A percentile compares a stretch with the other conserved stretches of the same genome.
These are phyloP conservation scores for Myotis yumanensis DNA, from an alignment of 2,113 vertebrate genomes.

Conservation along the genomic window DNA sequence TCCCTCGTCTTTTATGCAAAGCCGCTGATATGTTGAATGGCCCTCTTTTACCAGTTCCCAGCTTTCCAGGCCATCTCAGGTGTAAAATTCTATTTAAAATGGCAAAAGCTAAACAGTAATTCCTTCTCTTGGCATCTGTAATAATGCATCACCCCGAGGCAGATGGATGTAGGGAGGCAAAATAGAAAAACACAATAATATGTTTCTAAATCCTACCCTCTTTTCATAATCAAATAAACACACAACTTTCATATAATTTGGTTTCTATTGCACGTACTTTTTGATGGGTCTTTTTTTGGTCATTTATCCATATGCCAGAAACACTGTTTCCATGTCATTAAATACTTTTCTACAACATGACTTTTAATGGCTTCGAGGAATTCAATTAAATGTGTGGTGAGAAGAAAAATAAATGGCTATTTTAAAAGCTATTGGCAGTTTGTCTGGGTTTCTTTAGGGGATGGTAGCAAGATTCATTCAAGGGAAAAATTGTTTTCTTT, in stretches of 20 bases:
- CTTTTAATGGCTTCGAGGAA: constrained; percentile 61
- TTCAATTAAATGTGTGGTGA: constrained; percentile 60
- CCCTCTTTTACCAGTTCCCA: background rate
- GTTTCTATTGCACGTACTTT: constrained; percentile 34
- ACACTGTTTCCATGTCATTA: constrained; percentile 63
- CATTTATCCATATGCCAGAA: constrained; percentile 61
- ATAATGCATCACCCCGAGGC: constrained; percentile 8
- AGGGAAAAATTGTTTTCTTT: background rate
- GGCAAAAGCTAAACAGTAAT: constrained; percentile 45
- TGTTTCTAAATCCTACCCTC: constrained; percentile 47
- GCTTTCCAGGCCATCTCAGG: background rate
- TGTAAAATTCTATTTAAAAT: constrained; percentile 27
- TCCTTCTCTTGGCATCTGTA: constrained; percentile 50
- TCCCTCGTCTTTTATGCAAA: background rate
- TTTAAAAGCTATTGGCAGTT: constrained; percentile 67
- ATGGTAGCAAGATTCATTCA: constrained; percentile 36
- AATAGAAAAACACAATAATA: constrained; percentile 54
- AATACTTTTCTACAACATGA: constrained; percentile 65
- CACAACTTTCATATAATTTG: constrained; percentile 40
- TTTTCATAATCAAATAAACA: constrained; percentile 59
- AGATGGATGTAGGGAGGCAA: constrained; percentile 59
- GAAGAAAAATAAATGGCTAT: constrained; percentile 56
- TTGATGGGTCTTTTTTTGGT: constrained; percentile 51
- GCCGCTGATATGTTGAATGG: background rate
- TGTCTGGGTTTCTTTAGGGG: constrained; percentile 24